These are phyloP conservation scores for Bombus soroeensis DNA, from an alignment of 1,140 invertebrate genomes.

Conservation along the genomic window DNA sequence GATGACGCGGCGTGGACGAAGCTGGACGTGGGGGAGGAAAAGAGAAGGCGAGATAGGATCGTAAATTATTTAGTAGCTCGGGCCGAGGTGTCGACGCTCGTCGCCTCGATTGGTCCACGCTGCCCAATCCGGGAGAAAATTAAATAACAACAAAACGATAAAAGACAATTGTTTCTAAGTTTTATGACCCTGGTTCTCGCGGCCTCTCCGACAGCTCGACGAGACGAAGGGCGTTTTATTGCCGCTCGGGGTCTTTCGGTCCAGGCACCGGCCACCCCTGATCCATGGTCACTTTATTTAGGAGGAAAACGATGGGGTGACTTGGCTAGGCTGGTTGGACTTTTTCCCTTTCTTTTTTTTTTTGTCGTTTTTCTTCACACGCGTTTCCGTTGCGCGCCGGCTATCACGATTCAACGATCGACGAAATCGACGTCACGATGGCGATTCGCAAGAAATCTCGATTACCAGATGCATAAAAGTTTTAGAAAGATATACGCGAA, in stretches of 20 bases:
- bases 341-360: not conserved
- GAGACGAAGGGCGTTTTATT: constrained; percentile 78
- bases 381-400: not conserved
- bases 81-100: constrained; percentile 58
- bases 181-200: constrained; percentile 71
- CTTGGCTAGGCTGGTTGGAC: constrained; percentile 42
- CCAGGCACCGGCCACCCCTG: constrained; percentile 63
- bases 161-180: constrained; percentile 80
- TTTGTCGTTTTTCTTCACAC: not conserved
- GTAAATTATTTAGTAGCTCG: constrained; percentile 81
- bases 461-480: not conserved
- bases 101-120: constrained; percentile 65
- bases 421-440: not conserved
- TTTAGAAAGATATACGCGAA: not conserved
- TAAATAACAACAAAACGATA: constrained; percentile 80
- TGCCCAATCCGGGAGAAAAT: constrained; percentile 71
- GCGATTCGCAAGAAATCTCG: not conserved
- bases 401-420: not conserved
- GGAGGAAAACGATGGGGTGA: constrained; percentile 70
- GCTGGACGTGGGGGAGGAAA: not conserved
- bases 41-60: constrained; percentile 59
- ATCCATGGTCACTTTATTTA: constrained; percentile 81
- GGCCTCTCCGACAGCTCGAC: constrained; percentile 59
- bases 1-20: constrained; percentile 11
- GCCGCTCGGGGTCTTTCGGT: constrained; percentile 58